Percentiles rank a stretch among this genome's conserved stretches.
Conservation (phyloP, 1,140 invertebrate species). For the Macrosteles quadrilineatus region DNA sequence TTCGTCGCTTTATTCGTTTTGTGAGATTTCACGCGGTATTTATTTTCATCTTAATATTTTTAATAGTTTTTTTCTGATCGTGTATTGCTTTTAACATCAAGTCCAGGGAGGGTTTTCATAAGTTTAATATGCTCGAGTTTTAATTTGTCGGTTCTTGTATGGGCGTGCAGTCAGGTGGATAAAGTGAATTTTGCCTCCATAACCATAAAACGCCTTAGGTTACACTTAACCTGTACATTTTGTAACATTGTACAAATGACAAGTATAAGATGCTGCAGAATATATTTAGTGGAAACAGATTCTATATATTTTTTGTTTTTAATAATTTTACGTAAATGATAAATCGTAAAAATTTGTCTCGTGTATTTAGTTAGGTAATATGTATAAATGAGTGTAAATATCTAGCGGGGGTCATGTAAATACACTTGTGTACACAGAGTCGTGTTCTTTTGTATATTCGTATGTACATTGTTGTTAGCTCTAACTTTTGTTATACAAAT, state of each 20-base stretch:
- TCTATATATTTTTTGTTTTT: constrained; percentile 22
- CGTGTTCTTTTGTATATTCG: constrained; percentile 23
- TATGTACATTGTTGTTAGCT: constrained; percentile 19
- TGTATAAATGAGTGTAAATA: constrained; percentile 24
- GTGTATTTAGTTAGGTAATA: constrained; percentile 6
- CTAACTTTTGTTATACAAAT: constrained; percentile 19
- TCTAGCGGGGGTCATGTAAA: constrained; percentile 1
- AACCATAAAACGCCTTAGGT: constrained; percentile 7
- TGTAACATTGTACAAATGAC: constrained; percentile 20
- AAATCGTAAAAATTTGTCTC: constrained; percentile 4
- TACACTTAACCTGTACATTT: constrained; percentile 14
- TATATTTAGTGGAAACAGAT: constrained; percentile 15
- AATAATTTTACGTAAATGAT: constrained; percentile 8
- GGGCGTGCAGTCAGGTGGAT: no score
- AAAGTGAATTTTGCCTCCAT: neutral
- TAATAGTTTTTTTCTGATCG: no score
- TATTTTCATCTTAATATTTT: no score
- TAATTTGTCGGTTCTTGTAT: no score
- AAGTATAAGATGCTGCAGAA: neutral
- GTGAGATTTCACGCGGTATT: no score
- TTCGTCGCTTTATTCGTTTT: no score
- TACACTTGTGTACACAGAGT: constrained; percentile 9
- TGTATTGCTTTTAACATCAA: no score
- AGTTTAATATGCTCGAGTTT: no score
- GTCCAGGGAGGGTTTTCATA: no score